Evolutionary conservation across 92 coral and sea anemone genomes (phyloP), one percentile per base, ranked within the genome.

Genomic region (Hydrozoanthus gracilis): DNA sequence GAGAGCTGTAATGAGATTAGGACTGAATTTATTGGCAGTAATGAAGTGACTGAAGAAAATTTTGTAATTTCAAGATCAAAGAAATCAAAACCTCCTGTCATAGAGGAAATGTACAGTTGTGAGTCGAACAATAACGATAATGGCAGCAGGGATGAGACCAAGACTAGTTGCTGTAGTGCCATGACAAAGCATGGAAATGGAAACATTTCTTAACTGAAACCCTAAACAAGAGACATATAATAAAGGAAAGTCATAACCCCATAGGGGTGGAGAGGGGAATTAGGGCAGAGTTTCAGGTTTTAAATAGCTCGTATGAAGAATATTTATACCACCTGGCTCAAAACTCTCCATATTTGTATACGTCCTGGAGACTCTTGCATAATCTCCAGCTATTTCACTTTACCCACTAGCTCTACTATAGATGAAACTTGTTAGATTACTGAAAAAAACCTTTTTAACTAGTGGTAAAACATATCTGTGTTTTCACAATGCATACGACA

Each of bases 1-100:
- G 85, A 55, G 52, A 88, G 88, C 60, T 12, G 48, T 46, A 88
- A 87, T 83, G 93, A 91, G 68, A 82, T 92, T 44, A 64, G 76
- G 64, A 89, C 91, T 56, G 90, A 92, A 73, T 90, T 89, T 65
- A 62, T 86, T 14, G 83, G 79, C 50, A 83, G 50, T 87, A 86
- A 90, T 39, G 83, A 75, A 77, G 84, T 94, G 20, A 94, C 98
- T 46, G 95, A 94, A 44, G 91, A 91, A 7, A 94, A 94, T 64
- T 85, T 94, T 73, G 90, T 90, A n/a, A 87, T 92, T 39, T 82
- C 83, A 79, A 92, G 82, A 73, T 27, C 85, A 61, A 75, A 65
- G 7, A 82, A 56, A 72, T 87, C 86, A 10, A 88, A 89, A 76
- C 91, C 79, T 84, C 98, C 98, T 15, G 69, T 93, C 16, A 94